Evolutionary conservation across 2,888 invertebrate genomes (phyloP).

Genomic region (Toxonevra muliebris): DNA sequence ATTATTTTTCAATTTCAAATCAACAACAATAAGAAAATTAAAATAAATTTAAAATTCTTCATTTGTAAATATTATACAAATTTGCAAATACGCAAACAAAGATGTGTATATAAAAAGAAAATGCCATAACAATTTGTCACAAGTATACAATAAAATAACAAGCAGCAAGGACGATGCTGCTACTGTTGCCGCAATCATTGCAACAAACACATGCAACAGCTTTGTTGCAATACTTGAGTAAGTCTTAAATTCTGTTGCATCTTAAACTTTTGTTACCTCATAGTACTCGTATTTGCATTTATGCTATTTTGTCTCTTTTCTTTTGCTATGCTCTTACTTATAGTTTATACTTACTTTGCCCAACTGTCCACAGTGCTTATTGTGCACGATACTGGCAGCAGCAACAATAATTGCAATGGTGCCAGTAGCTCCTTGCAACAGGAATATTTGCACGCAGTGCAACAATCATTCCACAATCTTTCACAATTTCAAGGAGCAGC

Average conservation of each 20-base stretch:
- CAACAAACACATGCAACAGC: constrained; percentile 42
- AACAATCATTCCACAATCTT: constrained; percentile 46
- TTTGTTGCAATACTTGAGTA: constrained; percentile 48
- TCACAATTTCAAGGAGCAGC: constrained; percentile 3
- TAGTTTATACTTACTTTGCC: constrained; percentile 55
- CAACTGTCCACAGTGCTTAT: constrained; percentile 55
- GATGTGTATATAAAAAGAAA: no score
- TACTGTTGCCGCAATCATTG: constrained; percentile 31
- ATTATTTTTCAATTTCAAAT: constrained; percentile 32
- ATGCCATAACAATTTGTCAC: no score
- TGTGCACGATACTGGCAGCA: constrained; percentile 43
- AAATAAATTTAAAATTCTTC: no score
- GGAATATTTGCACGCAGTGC: constrained; percentile 53
- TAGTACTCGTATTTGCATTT: neutral
- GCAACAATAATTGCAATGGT: neutral
- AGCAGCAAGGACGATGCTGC: neutral
- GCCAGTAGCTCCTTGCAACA: constrained; percentile 37
- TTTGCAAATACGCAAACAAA: no score
- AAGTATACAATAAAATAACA: neutral
- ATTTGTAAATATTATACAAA: no score
- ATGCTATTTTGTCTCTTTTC: neutral
- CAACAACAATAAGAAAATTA: no score
- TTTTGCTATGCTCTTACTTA: neutral
- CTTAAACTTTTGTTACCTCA: neutral
- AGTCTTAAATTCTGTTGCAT: constrained; percentile 12